A percentile compares a stretch with the other conserved stretches of the same genome.
These are phyloP conservation scores for Anastatus disparis DNA, from an alignment of 1,140 invertebrate species.

Conservation along the genomic window DNA sequence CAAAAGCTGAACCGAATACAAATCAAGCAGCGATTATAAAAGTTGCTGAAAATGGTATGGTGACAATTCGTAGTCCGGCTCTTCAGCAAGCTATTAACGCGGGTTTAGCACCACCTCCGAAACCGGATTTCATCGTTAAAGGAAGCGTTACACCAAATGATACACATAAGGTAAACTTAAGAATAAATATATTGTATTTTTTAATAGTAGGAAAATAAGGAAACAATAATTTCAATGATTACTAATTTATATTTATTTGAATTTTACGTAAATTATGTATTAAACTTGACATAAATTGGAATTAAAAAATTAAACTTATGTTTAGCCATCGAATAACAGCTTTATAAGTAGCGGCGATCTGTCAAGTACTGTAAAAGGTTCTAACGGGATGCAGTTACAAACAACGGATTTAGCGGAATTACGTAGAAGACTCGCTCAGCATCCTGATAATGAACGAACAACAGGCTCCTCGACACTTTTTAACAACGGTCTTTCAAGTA, in stretches of 20 bases:
- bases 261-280: constrained; percentile 2
- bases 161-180: constrained; percentile 8
- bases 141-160: constrained; percentile 45
- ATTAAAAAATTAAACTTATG: too few relatives aligned
- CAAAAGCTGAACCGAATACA: constrained; percentile 50
- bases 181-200: constrained; percentile 27
- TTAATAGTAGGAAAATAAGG: too few relatives aligned
- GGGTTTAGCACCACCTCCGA: constrained; percentile 58
- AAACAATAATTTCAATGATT: too few relatives aligned
- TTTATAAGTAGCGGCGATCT: constrained; percentile 40
- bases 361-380: constrained; percentile 37
- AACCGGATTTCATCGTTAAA: constrained; percentile 63
- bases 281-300: too few relatives aligned
- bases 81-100: constrained; percentile 66
- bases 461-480: constrained; percentile 48
- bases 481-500: constrained; percentile 59
- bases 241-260: too few relatives aligned
- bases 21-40: constrained; percentile 76
- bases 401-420: constrained; percentile 57
- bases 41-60: constrained; percentile 78
- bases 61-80: constrained; percentile 80
- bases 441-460: constrained; percentile 4
- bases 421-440: constrained; percentile 49
- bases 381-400: constrained; percentile 53
- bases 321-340: constrained; percentile 35